Evolutionary conservation across 2,797 vertebrate species (phyloP).

Genomic region (Urosaurus nigricauda): DNA sequence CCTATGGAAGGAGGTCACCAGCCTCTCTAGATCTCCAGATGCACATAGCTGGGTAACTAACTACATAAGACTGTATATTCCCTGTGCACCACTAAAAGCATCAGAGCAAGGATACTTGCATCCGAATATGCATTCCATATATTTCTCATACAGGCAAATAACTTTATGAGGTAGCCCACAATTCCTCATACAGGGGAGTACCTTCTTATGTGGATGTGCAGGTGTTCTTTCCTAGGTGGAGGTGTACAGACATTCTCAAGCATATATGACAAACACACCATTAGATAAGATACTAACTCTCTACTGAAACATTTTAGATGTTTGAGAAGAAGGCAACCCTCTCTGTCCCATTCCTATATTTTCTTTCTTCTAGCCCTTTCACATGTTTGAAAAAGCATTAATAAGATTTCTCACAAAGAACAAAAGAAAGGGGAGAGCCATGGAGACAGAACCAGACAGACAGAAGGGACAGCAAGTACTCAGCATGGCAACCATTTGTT

Average conservation of each 20-base stretch:
- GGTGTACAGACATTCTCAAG: background rate
- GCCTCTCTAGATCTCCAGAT: no score
- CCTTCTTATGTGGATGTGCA: no score
- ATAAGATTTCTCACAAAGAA: constrained; percentile 32
- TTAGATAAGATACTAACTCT: background rate
- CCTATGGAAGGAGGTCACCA: no score
- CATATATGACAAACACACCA: background rate
- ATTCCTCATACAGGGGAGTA: background rate
- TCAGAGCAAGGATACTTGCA: background rate
- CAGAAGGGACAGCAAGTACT: constrained; percentile 1
- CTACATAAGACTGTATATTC: background rate
- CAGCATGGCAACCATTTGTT: constrained; percentile 6
- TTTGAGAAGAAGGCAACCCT: background rate
- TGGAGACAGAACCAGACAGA: background rate
- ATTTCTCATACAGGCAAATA: background rate
- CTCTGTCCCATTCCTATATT: background rate
- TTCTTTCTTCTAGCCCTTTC: constrained; percentile 1
- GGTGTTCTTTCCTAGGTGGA: background rate
- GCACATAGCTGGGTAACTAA: background rate
- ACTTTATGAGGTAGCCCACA: no score
- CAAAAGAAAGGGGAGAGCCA: constrained; percentile 26
- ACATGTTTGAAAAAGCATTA: constrained; percentile 30
- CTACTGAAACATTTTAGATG: fast-evolving
- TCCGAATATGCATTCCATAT: background rate
- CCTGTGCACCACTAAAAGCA: background rate